Evolutionary conservation across 2,113 vertebrate species (phyloP), one percentile per base, ranked within the genome.

Genomic region (Polyodon spathula): DNA sequence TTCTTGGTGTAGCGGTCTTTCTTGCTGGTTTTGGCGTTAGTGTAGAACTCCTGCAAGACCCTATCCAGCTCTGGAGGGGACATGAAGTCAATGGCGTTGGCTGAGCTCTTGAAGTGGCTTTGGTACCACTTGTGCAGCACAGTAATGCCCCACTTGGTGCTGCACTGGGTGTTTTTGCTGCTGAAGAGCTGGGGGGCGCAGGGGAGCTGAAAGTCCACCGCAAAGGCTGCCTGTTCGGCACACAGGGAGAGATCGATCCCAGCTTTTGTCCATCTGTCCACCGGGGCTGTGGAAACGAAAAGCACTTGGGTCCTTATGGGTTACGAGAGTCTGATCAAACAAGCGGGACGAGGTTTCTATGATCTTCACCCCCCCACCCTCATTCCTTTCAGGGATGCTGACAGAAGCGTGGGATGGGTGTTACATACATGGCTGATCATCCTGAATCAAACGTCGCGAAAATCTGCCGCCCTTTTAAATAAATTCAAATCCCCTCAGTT

Each of bases 291-390:
- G n/a, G 15, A 41, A 58, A 17, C 6, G 14, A 41, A 17, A 39
- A 27, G 27, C 27, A 27, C 27, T 27, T 27, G 27, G 27, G 27
- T 27, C 27, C 27, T 27, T 27, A 27, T 27, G 27, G 27, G 1
- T 27, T 27, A 27, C 1, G 27, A 27, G 8, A 58, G 40, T 37
- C 38, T 14, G 48, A 50, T 11, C 15, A 27, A 27, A 27, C 3
- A 27, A 27, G 27, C 27, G 27, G 27, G 27, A 27, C 2, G 27
- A 27, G 27, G 27, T 27, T 27, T 27, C 27, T 27, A 27, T 27
- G 2, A 27, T 27, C 27, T 27, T 27, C 27, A 27, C 27, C 6
- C 7, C 8, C 81, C 72, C 69, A 86, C 86, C 86, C 83, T 87
- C 86, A 8, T 27, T 27, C 27, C 27, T 27, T 27, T 27, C 27